Conservation (phyloP, 2,888 invertebrate species). For the Dorcus hopei region DNA sequence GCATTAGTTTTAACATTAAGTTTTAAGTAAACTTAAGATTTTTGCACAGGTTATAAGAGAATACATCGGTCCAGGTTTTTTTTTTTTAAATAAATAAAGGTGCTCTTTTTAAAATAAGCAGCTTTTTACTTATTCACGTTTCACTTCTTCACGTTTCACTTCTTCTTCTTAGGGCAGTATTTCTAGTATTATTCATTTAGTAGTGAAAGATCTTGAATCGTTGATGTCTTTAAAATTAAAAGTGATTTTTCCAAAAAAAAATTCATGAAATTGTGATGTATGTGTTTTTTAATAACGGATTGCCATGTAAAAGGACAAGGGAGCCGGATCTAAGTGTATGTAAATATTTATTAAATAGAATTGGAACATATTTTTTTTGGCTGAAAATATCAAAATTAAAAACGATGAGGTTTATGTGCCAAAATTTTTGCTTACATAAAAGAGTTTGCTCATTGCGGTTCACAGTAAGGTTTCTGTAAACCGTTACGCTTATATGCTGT, state of each 20-base stretch:
- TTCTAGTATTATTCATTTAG: too few relatives aligned
- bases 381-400: background rate
- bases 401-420: slow-evolving; percentile 36
- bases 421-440: slow-evolving; percentile 38
- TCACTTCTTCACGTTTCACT: background rate
- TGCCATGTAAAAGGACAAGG: too few relatives aligned
- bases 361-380: too few relatives aligned
- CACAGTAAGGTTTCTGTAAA: slow-evolving; percentile 29
- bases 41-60: slow-evolving; percentile 37
- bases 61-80: slow-evolving; percentile 36
- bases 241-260: too few relatives aligned
- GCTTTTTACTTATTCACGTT: background rate
- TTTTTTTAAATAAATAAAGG: slow-evolving; percentile 25
- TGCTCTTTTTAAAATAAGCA: slow-evolving; percentile 28
- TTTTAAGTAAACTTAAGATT: slow-evolving; percentile 33
- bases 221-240: too few relatives aligned
- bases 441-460: slow-evolving; percentile 45
- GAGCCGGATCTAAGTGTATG: too few relatives aligned
- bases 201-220: too few relatives aligned
- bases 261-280: too few relatives aligned
- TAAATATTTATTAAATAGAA: too few relatives aligned
- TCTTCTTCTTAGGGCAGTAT: background rate
- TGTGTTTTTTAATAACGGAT: too few relatives aligned
- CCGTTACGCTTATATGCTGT: slow-evolving; percentile 51
- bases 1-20: slow-evolving; percentile 14